Base-by-base conservation (phyloP, 2,888 invertebrate species). In the Xylocampa areola region DNA sequence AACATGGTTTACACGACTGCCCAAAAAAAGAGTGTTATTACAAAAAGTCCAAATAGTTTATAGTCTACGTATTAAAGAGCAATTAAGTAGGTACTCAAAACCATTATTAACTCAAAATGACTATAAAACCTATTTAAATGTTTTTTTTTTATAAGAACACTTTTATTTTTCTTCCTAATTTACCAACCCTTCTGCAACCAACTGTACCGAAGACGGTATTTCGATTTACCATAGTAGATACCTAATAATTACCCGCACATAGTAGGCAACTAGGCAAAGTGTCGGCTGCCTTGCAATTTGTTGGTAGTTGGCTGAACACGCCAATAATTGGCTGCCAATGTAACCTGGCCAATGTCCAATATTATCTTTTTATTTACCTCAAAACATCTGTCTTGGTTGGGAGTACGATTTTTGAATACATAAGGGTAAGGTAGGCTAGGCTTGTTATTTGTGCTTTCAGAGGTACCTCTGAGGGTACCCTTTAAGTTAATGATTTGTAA, bases 241-340 rank as follows among this genome's bases (percentile, higher is more conserved):
- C 52, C 40, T 53, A 64, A 49, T 65, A 61, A 61, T 53, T 57
- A 61, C 64, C 51, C 64, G 48, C 45, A 64, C 40, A 68, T 35
- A 59, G 49, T 37, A 50, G 19, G 29, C 36, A 45, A 45, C 44
- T 59, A 62, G 51, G 44, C 39, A 43, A 57, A 54, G 68, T 68
- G 63, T 54, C 44, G 41, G 37, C 43, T 25, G 45, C 48, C 41
- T 55, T 39, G 57, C 67, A 59, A 69, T 60, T 67, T 66, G 43
- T 63, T 59, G 58, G 54, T 58, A 53, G 52, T 61, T 61, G 57
- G 65, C 14, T 21, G 37, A 39, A 43, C 51, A 29, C 43, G 47
- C 44, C 58, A 60, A 63, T 73, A 59, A 72, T 68, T 72, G 57
- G 54, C 58, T 27, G 14, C 37, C 29, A 44, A 51, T 19, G 57